Evolutionary conservation across 2,113 vertebrate genomes (phyloP).

Genomic region (Stigmatopora argus): DNA sequence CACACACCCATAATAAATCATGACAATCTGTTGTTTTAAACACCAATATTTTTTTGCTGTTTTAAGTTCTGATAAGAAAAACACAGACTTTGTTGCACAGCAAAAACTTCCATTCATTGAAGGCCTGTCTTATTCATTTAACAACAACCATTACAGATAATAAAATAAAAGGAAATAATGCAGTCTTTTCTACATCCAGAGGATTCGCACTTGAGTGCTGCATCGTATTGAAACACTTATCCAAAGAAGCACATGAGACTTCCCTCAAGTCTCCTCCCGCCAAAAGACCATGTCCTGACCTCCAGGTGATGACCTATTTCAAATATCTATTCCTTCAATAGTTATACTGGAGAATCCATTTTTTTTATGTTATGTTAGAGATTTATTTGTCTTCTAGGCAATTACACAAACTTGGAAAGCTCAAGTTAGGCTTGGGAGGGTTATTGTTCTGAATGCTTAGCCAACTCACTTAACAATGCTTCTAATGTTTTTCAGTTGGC

Average conservation of each 20-base stretch:
- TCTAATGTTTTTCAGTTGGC: not conserved
- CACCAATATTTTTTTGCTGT: not conserved
- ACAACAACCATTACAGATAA: not conserved
- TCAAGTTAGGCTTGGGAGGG: not conserved
- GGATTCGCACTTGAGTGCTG: constrained; percentile 74
- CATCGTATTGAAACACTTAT: constrained; percentile 87
- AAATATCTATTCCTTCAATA: not conserved
- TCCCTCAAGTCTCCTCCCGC: constrained; percentile 75
- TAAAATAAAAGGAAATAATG: not conserved
- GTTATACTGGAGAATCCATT: not conserved
- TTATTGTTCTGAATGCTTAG: not conserved
- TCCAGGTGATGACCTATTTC: constrained; percentile 73
- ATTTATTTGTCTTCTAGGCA: not conserved
- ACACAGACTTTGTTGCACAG: not conserved
- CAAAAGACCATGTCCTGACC: constrained; percentile 81
- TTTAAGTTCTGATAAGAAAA: not conserved
- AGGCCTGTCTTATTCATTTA: not conserved
- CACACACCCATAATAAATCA: not conserved
- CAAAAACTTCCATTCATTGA: not conserved
- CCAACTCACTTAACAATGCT: not conserved
- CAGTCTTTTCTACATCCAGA: constrained; percentile 55
- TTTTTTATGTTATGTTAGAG: not conserved
- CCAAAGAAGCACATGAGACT: constrained; percentile 70
- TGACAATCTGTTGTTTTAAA: not conserved
- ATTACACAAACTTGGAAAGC: not conserved